phyloP scores from a whole-genome alignment of 1,140 invertebrate species.

The Homalodisca vitripennis region DNA sequence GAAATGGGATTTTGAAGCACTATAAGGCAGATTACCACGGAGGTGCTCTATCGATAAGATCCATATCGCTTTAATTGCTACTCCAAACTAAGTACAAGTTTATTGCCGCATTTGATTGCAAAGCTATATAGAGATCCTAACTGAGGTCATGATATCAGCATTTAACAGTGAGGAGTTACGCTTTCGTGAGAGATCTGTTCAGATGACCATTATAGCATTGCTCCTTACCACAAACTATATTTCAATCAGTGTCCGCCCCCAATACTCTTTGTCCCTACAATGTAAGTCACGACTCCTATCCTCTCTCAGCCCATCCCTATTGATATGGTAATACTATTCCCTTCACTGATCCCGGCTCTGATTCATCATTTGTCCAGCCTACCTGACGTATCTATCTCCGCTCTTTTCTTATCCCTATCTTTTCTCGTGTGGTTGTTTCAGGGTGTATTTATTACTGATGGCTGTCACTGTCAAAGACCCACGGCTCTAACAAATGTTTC shows the following conservation, averaged over 20 bases:
- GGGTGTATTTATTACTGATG: background rate
- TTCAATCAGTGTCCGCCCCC: conserved; percentile 7
- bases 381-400: conserved; percentile 19
- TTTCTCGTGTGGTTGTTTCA: background rate
- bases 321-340: conserved; percentile 16
- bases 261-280: background rate
- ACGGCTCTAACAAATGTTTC: background rate
- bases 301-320: background rate
- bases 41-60: no score
- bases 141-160: no score
- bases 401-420: conserved; percentile 9
- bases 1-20: no score
- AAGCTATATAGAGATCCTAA: no score
- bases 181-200: no score
- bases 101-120: no score
- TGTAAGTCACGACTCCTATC: background rate
- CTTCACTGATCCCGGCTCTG: conserved; percentile 15
- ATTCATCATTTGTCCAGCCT: conserved; percentile 11
- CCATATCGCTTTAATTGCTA: no score
- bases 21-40: no score
- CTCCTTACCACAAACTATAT: background rate
- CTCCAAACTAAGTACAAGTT: no score
- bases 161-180: no score
- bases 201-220: background rate
- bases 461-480: background rate